phyloP scores from a whole-genome alignment of 2,113 vertebrate genomes.

The Burhinus bistriatus region DNA sequence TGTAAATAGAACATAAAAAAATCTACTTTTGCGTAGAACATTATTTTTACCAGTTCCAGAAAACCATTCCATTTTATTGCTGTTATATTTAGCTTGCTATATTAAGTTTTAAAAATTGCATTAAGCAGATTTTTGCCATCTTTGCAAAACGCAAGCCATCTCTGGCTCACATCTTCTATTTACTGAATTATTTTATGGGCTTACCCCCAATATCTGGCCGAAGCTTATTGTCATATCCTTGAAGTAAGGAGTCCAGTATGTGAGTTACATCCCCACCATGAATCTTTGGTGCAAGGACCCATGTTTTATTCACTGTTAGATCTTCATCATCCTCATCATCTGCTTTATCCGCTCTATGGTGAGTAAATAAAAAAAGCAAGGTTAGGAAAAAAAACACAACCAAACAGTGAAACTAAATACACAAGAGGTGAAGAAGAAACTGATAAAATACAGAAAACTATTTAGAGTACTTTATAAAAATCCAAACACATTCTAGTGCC shows the following conservation, averaged over 20 bases:
- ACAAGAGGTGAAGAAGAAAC: neutral
- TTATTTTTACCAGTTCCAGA: neutral
- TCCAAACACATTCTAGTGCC: neutral
- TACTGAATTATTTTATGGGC: neutral
- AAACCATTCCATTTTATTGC: neutral
- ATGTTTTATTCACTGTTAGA: conserved; percentile 90
- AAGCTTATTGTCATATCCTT: conserved; percentile 95
- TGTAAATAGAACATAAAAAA: neutral
- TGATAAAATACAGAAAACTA: neutral
- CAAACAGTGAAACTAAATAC: neutral
- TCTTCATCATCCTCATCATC: conserved; percentile 97
- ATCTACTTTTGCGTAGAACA: neutral
- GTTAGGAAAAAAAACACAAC: conserved; percentile 19
- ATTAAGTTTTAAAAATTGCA: neutral
- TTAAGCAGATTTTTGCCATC: neutral
- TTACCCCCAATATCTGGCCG: conserved; percentile 94
- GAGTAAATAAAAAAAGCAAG: neutral
- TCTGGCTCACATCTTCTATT: neutral
- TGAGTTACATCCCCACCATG: conserved; percentile 94
- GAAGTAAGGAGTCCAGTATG: conserved; percentile 91
- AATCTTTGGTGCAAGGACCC: conserved; percentile 95
- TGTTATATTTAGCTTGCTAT: neutral
- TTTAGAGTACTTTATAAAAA: neutral
- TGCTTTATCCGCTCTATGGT: conserved; percentile 81
- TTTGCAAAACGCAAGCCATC: neutral